Evolutionary conservation across 1,140 invertebrate genomes (phyloP).

Genomic region (Drosophila orosa): DNA sequence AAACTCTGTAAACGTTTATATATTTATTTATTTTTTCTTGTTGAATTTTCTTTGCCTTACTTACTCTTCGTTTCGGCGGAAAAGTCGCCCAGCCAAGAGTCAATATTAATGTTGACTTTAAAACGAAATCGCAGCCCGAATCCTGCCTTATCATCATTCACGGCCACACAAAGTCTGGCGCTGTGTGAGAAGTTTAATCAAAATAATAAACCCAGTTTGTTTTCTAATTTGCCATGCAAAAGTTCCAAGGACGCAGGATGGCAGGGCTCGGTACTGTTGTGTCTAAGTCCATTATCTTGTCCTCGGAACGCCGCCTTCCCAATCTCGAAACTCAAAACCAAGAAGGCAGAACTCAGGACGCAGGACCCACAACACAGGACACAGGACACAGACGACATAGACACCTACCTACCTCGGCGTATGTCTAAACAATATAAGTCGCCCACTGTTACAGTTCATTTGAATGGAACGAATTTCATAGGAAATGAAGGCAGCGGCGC

Average conservation of each 20-base stretch:
- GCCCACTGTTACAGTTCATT: constrained; percentile 48
- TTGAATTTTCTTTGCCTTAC: neutral
- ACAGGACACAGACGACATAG: constrained; percentile 3
- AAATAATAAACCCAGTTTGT: constrained; percentile 60
- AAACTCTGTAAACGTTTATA: neutral
- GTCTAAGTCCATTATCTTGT: constrained; percentile 52
- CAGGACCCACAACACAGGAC: neutral
- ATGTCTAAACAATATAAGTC: constrained; percentile 46
- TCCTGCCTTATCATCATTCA: constrained; percentile 47
- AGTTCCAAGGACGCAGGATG: constrained; percentile 46
- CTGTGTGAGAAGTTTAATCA: constrained; percentile 61
- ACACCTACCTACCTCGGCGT: constrained; percentile 24
- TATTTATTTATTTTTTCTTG: neutral
- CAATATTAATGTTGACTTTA: constrained; percentile 26
- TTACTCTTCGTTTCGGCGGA: neutral
- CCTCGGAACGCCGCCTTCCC: constrained; percentile 13
- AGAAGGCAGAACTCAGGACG: neutral
- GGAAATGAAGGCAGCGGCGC: constrained; percentile 29
- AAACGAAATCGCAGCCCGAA: constrained; percentile 27
- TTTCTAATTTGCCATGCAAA: constrained; percentile 61
- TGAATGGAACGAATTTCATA: constrained; percentile 40
- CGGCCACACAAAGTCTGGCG: constrained; percentile 34
- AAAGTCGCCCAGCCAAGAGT: neutral
- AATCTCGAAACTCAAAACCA: constrained; percentile 5
- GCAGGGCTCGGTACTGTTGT: constrained; percentile 28